Conservation (phyloP, 1,140 invertebrate species). For the Charaxes varanes region DNA sequence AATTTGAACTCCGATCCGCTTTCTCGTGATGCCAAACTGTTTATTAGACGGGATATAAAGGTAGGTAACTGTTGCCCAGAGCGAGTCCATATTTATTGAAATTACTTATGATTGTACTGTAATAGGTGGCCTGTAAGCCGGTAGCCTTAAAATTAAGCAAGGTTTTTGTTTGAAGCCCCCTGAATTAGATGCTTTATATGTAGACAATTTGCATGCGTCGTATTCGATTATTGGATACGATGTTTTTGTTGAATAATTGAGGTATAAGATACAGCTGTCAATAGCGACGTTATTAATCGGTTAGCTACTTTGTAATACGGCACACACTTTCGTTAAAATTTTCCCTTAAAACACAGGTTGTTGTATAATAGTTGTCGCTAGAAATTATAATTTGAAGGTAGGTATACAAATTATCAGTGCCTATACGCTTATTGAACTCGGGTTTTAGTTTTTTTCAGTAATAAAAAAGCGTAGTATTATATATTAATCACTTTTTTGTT, state of each 20-base stretch:
- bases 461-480: no score
- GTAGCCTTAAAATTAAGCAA: constrained; percentile 62
- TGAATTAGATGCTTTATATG: constrained; percentile 61
- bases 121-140: constrained; percentile 54
- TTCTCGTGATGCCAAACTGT: constrained; percentile 67
- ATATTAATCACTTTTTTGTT: no score
- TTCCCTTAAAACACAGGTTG: no score
- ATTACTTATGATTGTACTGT: constrained; percentile 70
- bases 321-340: no score
- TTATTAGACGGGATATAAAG: constrained; percentile 64
- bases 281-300: background rate
- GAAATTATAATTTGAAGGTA: no score
- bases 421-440: no score
- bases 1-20: constrained; percentile 61
- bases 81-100: constrained; percentile 64
- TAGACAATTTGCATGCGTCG: constrained; percentile 40
- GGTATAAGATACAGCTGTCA: background rate
- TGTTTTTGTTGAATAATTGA: constrained; percentile 7
- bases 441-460: no score
- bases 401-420: no score
- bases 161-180: constrained; percentile 53
- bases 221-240: constrained; percentile 10
- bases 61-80: constrained; percentile 44
- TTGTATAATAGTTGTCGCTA: no score
- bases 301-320: no score